These are phyloP conservation scores for Platalea minor DNA, from an alignment of 2,797 vertebrate genomes.

Conservation along the genomic window DNA sequence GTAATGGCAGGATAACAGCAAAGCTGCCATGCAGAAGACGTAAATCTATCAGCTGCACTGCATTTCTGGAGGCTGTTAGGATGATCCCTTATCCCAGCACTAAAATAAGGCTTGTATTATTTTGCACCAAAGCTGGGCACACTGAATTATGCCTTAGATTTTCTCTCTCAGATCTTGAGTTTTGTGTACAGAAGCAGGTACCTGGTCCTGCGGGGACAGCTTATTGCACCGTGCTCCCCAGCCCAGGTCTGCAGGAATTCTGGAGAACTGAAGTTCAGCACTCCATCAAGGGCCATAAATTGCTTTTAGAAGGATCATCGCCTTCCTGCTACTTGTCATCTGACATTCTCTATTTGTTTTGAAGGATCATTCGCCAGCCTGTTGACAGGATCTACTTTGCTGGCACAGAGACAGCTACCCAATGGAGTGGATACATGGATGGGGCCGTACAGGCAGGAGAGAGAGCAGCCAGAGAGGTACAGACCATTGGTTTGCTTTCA, in stretches of 20 bases:
- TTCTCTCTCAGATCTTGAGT: neutral
- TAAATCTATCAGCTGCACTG: neutral
- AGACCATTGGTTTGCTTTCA: neutral
- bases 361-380: conserved; percentile 78
- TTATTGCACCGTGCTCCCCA: neutral
- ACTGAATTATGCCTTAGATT: neutral
- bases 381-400: conserved; percentile 77
- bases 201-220: neutral
- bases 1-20: neutral
- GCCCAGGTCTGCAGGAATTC: neutral
- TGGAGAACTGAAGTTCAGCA: neutral
- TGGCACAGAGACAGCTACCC: conserved; percentile 80
- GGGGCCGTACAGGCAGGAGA: conserved; percentile 81
- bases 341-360: conserved; percentile 46
- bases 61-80: neutral
- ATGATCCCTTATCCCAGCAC: neutral
- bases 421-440: conserved; percentile 83
- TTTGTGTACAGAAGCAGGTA: neutral
- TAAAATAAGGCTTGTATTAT: neutral
- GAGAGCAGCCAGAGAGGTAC: conserved; percentile 81
- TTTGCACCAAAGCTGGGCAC: neutral
- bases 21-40: neutral
- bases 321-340: neutral
- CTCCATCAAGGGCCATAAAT: neutral
- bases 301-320: neutral